Base-by-base conservation (phyloP, 2,888 invertebrate species). In the Amphipoea lucens region DNA sequence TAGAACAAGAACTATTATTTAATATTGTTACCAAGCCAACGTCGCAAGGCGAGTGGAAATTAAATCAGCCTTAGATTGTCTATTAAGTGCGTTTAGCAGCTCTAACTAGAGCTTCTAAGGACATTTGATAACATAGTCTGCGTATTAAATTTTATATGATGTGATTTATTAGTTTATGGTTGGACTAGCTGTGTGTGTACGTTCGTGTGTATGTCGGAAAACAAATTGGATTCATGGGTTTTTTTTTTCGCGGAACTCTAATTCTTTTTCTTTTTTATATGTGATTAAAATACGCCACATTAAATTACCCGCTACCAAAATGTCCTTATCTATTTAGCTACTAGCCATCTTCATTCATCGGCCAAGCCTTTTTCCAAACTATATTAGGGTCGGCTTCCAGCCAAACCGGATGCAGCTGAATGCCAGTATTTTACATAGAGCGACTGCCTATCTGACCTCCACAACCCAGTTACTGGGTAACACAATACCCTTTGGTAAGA, bases 21-120 rank as follows among this genome's bases (percentile, higher is more conserved):
- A 76, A 76, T 76, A 82, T 40, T 54, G 77, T 67, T 75, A 51
- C n/a, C 20, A 29, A 45, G 57, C 5, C 57, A 40, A n/a, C 5
- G 20, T 70, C 29, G 23, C 54, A 57, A 51, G 62, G 29, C 62
- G 11, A 75, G 6, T 54, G 40, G 20, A 79, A 79, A 84, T 79
- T 62, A 62, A 84, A 66, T 84, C 65, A 83, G 70, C 62, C 40
- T 54, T 57, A 70, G 62, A 73, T 70, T 71, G 81, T 68, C 54
- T 68, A 54, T 12, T 75, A 67, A 71, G 71, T 72, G 63, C 67
- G 51, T 84, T 68, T 62, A 83, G 70, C 20, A 57, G 70, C 48
- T 71, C 67, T 75, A 71, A 71, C 40, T 72, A 54, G 36, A 48
- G 70, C 57, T 54, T 84, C 67, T 75, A 57, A 57, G 67, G 71